Evolutionary conservation across 2,113 vertebrate genomes (phyloP).

Genomic region (Phyllostomus discolor): DNA sequence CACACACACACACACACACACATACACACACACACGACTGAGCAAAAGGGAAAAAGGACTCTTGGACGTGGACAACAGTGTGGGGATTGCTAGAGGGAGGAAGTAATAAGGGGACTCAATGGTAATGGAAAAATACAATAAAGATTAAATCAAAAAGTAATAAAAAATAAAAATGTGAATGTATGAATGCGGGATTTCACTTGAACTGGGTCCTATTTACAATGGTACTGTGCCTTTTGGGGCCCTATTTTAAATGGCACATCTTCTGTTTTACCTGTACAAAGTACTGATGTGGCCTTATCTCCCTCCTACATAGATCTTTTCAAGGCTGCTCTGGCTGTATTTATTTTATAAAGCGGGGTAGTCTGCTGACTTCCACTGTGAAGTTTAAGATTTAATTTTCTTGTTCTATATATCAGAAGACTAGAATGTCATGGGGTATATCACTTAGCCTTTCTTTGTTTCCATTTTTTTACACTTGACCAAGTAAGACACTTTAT

Average conservation of each 20-base stretch:
- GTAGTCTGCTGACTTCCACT: background rate
- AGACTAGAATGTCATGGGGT: conserved; percentile 25
- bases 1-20: background rate
- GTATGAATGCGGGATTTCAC: background rate
- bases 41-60: no score
- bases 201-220: background rate
- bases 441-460: conserved; percentile 66
- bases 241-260: background rate
- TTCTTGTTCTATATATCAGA: conserved; percentile 51
- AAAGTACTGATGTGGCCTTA: background rate
- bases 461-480: conserved; percentile 39
- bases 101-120: no score
- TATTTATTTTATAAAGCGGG: conserved; percentile 49
- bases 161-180: no score
- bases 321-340: background rate
- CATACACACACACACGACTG: background rate
- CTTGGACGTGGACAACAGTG: no score
- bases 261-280: conserved; percentile 19
- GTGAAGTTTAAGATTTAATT: conserved; percentile 36
- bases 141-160: no score
- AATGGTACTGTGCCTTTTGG: background rate
- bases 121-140: no score
- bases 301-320: background rate
- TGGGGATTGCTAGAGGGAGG: no score
- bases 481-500: conserved; percentile 58